A percentile compares a stretch with the other conserved stretches of the same genome.
phyloP scores from a whole-genome alignment of 2,113 vertebrate genomes.

The Rattus norvegicus region GRCr8 NC_086025.1:131578001-131578500 shows the following conservation, averaged over 20 bases:
- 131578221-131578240: background rate
- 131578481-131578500: background rate
- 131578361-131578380: background rate
- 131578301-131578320: background rate
- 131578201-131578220: background rate
- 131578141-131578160: too few species aligned
- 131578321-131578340: background rate
- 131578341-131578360: slow-evolving; percentile 52
- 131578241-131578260: background rate
- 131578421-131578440: background rate
- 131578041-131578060: slow-evolving; percentile 33
- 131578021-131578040: background rate
- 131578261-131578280: background rate
- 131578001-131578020: background rate
- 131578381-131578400: slow-evolving; percentile 10
- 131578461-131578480: background rate
- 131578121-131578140: slow-evolving; percentile 29
- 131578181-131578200: background rate
- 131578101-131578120: slow-evolving; percentile 22
- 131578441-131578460: background rate
- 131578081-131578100: background rate
- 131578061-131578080: background rate
- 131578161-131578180: background rate
- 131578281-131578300: background rate
- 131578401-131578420: background rate